These are phyloP conservation scores for Taeniopygia guttata DNA, from an alignment of 2,797 vertebrate genomes.

Conservation along the genomic window DNA sequence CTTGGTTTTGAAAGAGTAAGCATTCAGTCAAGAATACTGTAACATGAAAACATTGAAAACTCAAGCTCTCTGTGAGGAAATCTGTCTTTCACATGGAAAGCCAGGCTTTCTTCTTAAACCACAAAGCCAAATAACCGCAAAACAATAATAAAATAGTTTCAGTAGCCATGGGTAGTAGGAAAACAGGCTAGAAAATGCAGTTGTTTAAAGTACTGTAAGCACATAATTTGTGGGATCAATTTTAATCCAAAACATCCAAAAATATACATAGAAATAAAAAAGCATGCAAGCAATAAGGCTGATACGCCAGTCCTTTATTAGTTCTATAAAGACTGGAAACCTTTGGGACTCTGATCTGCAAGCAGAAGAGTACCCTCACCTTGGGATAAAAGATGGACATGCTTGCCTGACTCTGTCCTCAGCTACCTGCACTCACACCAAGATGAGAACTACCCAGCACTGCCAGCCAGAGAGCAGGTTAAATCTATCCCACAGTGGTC, in stretches of 20 bases:
- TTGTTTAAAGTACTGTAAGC: not conserved
- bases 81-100: not conserved
- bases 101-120: not conserved
- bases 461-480: not conserved
- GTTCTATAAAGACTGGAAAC: constrained; percentile 12
- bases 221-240: not conserved
- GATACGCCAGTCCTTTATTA: constrained; percentile 12
- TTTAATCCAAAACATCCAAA: not conserved
- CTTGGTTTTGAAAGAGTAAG: not conserved
- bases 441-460: not conserved
- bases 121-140: not conserved
- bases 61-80: not conserved
- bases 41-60: not conserved
- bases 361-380: not conserved
- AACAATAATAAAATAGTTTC: not conserved
- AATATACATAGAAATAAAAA: constrained; percentile 3
- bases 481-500: not conserved
- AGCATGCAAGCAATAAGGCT: not conserved
- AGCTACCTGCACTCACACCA: not conserved
- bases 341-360: not conserved
- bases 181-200: not conserved
- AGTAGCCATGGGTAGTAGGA: not conserved
- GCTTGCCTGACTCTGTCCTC: not conserved
- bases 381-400: not conserved
- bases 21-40: not conserved